Base-by-base conservation (phyloP, 2,888 invertebrate species). In the Bombylius discolor region DNA sequence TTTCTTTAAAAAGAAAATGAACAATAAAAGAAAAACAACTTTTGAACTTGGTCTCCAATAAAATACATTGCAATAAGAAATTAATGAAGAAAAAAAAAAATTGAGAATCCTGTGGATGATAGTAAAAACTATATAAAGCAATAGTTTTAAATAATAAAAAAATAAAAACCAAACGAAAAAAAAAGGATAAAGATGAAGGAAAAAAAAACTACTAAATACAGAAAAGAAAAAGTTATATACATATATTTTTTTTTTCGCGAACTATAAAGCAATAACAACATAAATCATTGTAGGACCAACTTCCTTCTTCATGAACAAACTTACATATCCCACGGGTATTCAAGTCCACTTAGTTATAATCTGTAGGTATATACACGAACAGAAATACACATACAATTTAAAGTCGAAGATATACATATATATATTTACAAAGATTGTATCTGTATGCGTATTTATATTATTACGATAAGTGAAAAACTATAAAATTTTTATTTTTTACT, bases 211-310 rank as follows among this genome's bases (percentile, higher is more conserved):
- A 34, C 5, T 34, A 7, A 34, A 34, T 34, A 34, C 34, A 36
- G 8, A 36, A 36, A 36, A 36, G n/a, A 11, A 42, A 23, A 23
- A 23, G 23, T 23, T 23, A 23, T n/a, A n/a, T n/a, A n/a, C n/a
- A n/a, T n/a, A n/a, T 23, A 23, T 23, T 23, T 23, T 46, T 39
- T 14, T 50, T 51, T 45, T 47, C 47, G 50, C 36, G 50, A 50
- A 34, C 9, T n/a, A 5, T 11, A 46, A 31, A 39, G 46, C 45
- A 54, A 55, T 39, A 55, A 55, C 55, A 55, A 51, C 50, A 55
- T 55, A 55, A 55, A 55, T 55, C 55, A 55, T 50, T 46, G 50
- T 7, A 33, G 31, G 39, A 34, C 47, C 39, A n/a, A 52, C 23
- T 51, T 52, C 36, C 47, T 36, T 36, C 36, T 7, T n/a, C 32